Conservation (phyloP, 2,113 vertebrate species). For the Talpa occidentalis region DNA sequence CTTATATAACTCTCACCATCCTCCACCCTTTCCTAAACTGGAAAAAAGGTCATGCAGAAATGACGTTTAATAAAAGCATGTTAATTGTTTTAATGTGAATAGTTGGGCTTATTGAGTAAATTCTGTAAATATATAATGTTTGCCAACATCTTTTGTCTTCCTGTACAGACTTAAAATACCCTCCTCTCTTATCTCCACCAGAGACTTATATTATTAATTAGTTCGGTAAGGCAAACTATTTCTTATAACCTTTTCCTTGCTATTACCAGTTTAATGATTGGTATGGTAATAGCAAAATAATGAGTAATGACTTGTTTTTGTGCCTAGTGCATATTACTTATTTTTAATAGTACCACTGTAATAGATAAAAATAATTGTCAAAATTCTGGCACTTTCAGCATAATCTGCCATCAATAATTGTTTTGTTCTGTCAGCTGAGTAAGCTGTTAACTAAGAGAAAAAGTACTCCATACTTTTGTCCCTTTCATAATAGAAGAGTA, state of each 20-base stretch:
- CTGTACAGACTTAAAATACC: background rate
- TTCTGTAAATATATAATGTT: background rate
- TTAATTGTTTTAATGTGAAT: background rate
- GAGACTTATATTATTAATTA: background rate
- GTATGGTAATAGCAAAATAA: slow-evolving; percentile 47
- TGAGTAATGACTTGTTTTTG: background rate
- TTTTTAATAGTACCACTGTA: background rate
- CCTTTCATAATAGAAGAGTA: background rate
- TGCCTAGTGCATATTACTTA: background rate
- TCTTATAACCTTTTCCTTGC: background rate
- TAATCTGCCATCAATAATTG: background rate
- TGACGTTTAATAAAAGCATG: background rate
- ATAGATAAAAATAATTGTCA: background rate
- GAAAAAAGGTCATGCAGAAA: background rate
- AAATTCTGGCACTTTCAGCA: background rate
- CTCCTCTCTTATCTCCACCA: accelerated
- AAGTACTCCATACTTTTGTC: background rate
- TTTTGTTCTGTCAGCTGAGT: background rate
- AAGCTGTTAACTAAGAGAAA: background rate
- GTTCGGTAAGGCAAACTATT: background rate
- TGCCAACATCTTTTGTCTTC: background rate
- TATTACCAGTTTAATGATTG: background rate
- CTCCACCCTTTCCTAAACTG: background rate
- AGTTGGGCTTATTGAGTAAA: background rate
- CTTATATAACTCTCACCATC: background rate